Conservation (phyloP, 2,888 invertebrate genomes). For the Xestia rhomboidea region DNA sequence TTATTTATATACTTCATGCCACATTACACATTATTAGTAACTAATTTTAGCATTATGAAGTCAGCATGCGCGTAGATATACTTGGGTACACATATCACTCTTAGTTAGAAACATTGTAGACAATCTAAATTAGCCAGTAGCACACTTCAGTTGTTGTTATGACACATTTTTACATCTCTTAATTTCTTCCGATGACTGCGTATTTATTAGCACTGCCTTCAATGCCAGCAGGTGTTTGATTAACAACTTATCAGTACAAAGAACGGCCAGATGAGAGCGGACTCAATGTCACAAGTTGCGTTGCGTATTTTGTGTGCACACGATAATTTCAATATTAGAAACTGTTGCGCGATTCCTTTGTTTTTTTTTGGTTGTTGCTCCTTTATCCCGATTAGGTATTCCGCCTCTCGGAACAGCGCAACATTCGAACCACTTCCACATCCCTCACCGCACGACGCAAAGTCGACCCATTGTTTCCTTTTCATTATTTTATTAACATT, state of each 20-base stretch:
- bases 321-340: constrained; percentile 64
- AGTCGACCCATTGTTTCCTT: constrained; percentile 88
- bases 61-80: constrained; percentile 85
- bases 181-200: constrained; percentile 73
- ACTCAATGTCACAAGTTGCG: constrained; percentile 73
- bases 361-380: constrained; percentile 44
- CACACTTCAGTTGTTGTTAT: constrained; percentile 70
- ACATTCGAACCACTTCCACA: constrained; percentile 68
- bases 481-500: constrained; percentile 75
- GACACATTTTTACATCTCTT: constrained; percentile 64
- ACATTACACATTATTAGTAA: constrained; percentile 78
- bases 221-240: constrained; percentile 79
- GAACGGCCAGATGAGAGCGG: constrained; percentile 69
- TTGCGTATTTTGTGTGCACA: constrained; percentile 70
- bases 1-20: constrained; percentile 81
- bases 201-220: constrained; percentile 72
- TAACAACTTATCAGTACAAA: constrained; percentile 75
- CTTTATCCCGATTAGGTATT: constrained; percentile 39
- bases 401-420: constrained; percentile 44
- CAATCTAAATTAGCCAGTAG: constrained; percentile 72
- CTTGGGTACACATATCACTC: constrained; percentile 81
- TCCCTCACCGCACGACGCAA: constrained; percentile 83
- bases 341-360: constrained; percentile 51
- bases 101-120: constrained; percentile 82
- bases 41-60: constrained; percentile 84